Conservation (phyloP, 2,888 invertebrate species). For the Sarcophaga variegata region DNA sequence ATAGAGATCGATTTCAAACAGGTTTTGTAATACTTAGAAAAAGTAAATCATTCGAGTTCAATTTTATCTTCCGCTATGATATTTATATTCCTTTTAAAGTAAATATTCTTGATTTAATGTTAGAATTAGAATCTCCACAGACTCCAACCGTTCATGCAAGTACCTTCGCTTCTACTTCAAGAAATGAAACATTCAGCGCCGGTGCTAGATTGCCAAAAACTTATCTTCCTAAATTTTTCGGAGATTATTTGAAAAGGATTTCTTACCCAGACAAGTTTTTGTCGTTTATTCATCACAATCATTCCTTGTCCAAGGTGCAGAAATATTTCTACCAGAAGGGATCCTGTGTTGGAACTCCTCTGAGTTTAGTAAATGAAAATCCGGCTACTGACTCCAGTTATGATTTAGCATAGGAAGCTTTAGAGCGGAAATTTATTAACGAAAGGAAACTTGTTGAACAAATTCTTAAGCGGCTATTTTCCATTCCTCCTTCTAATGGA, state of each 20-base stretch:
- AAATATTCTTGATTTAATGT: conserved; percentile 38
- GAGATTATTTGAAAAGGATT: conserved; percentile 57
- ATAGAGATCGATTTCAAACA: too few relatives aligned
- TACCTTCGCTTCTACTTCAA: conserved; percentile 22
- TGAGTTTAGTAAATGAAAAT: too few relatives aligned
- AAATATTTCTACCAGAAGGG: conserved; percentile 60
- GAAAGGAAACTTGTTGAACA: conserved; percentile 21
- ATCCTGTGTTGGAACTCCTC: conserved; percentile 9
- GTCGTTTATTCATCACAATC: conserved; percentile 51
- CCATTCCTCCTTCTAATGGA: too few relatives aligned
- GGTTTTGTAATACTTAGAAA: too few relatives aligned
- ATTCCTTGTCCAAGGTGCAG: conserved; percentile 40
- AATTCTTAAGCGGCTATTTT: too few relatives aligned
- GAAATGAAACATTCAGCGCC: conserved; percentile 42
- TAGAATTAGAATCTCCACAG: conserved; percentile 39
- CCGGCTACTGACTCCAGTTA: background rate
- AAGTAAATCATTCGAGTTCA: too few relatives aligned
- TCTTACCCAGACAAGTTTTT: conserved; percentile 56
- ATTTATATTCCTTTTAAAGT: conserved; percentile 45
- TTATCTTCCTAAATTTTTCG: conserved; percentile 52
- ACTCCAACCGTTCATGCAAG: conserved; percentile 43
- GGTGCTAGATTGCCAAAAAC: conserved; percentile 53
- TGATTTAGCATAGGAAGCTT: conserved; percentile 17
- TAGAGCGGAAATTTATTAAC: conserved; percentile 51
- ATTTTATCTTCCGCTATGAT: conserved; percentile 30